Conservation (phyloP, 2,797 vertebrate species). For the Xerus rutilus region DNA sequence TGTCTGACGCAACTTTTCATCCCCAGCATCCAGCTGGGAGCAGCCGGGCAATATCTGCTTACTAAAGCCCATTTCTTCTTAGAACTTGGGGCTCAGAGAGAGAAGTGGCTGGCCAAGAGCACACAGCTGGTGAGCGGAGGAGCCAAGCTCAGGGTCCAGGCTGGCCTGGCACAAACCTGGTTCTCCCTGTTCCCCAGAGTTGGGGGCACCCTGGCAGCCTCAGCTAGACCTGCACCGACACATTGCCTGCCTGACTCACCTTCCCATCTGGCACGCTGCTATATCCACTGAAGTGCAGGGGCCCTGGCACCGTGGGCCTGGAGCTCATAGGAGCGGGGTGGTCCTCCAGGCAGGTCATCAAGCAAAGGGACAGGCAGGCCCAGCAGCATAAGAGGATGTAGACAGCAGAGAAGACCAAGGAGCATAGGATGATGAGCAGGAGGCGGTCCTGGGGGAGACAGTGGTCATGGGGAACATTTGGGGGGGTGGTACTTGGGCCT, state of each 20-base stretch:
- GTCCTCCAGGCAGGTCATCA: constrained; percentile 53
- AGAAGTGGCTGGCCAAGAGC: neutral
- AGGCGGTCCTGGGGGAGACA: constrained; percentile 77
- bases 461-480: fast-evolving
- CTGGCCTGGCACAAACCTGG: neutral
- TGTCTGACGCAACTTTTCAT: neutral
- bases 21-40: neutral
- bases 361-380: constrained; percentile 48
- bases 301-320: fast-evolving
- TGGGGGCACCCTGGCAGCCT: neutral
- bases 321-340: neutral
- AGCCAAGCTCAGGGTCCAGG: neutral
- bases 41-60: neutral
- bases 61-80: neutral
- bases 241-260: constrained; percentile 75
- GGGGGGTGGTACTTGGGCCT: neutral
- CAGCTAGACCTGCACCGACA: too few species aligned
- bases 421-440: constrained; percentile 74
- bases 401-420: neutral
- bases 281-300: constrained; percentile 85
- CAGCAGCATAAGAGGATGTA: constrained; percentile 75
- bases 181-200: neutral
- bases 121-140: neutral
- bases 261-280: constrained; percentile 89
- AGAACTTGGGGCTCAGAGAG: neutral